These are phyloP conservation scores for Sebastes baramenuke DNA, from an alignment of 2,797 vertebrate genomes.

Conservation along the genomic window DNA sequence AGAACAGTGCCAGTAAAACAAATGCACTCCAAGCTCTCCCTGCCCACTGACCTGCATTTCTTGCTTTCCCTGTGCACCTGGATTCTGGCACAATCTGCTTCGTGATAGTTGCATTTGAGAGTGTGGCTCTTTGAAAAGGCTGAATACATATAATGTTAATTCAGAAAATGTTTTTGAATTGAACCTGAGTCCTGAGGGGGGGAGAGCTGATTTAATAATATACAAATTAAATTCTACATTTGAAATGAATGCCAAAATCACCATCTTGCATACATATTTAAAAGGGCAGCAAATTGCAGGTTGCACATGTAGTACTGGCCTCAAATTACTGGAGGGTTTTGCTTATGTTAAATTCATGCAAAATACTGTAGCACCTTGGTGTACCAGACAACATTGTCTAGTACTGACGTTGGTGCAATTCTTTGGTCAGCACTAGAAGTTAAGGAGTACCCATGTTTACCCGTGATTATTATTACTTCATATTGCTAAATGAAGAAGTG, in stretches of 20 bases:
- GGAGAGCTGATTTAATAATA: not conserved
- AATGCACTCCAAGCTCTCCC: conserved; percentile 55
- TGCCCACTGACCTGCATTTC: conserved; percentile 66
- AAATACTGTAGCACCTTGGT: not conserved
- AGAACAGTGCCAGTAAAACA: conserved; percentile 62
- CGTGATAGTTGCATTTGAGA: conserved; percentile 18
- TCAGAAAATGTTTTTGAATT: not conserved
- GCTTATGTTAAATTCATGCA: not conserved
- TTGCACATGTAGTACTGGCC: not conserved
- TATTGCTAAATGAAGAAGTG: not conserved
- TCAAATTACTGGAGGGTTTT: not conserved
- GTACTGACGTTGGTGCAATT: not conserved
- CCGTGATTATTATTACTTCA: not conserved
- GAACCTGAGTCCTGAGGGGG: not conserved
- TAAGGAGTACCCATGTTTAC: not conserved
- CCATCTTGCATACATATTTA: not conserved
- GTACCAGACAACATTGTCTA: not conserved
- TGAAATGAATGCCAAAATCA: not conserved
- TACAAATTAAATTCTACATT: conserved; percentile 1
- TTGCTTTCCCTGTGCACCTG: conserved; percentile 46
- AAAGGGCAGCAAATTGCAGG: not conserved
- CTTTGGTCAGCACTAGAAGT: not conserved
- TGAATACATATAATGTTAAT: not conserved
- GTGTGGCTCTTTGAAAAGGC: conserved; percentile 8
- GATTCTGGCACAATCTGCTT: conserved; percentile 32